phyloP scores from a whole-genome alignment of 2,113 vertebrate species.

The Ctenomys sociabilis region DNA sequence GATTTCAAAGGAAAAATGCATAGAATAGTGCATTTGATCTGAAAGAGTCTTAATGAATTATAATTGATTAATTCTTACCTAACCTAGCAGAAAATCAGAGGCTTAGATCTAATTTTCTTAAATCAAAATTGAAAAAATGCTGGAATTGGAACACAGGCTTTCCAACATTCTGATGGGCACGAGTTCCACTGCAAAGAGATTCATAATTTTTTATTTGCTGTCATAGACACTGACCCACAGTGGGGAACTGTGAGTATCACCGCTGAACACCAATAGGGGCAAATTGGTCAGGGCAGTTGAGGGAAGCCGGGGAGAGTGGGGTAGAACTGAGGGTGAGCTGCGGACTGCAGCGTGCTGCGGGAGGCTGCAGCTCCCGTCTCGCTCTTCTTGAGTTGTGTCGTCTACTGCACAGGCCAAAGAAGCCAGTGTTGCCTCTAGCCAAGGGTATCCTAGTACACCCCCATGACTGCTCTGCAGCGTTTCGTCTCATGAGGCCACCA shows the following conservation, averaged over 20 bases:
- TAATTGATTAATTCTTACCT: not conserved
- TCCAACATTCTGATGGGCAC: not conserved
- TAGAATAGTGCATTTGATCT: not conserved
- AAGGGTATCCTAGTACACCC: accelerated
- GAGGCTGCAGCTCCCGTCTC: not conserved
- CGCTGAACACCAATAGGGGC: not conserved
- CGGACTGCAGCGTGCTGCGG: not conserved
- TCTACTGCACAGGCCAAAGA: too few relatives aligned
- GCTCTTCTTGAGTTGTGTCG: not conserved
- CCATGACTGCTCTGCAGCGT: not conserved
- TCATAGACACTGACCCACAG: not conserved
- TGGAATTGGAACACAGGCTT: not conserved
- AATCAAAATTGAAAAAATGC: not conserved
- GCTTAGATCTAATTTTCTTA: slow-evolving; percentile 19
- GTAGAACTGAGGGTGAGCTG: not conserved
- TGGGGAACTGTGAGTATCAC: not conserved
- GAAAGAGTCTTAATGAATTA: slow-evolving; percentile 13
- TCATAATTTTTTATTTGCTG: not conserved
- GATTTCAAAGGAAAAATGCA: not conserved
- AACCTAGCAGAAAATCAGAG: not conserved
- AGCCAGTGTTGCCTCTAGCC: not conserved
- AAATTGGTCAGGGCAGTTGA: not conserved
- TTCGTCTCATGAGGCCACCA: not conserved
- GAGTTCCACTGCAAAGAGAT: not conserved
- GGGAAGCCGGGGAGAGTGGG: accelerated